phyloP scores from a whole-genome alignment of 2,888 invertebrate genomes.

The Bellardia pandia region DNA sequence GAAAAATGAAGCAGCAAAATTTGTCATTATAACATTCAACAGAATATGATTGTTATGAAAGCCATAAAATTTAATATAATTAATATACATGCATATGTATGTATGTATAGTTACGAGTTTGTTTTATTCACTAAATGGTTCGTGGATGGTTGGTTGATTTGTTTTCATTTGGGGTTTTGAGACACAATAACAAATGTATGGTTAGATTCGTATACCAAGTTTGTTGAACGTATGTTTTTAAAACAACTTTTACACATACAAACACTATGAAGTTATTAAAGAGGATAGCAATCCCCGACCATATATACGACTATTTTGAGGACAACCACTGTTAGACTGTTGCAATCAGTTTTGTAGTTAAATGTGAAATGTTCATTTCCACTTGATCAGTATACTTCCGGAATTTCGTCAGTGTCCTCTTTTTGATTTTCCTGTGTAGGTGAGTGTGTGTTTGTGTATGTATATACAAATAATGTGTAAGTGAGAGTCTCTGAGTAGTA shows the following conservation, averaged over 20 bases:
- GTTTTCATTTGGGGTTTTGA: background rate
- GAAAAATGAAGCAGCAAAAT: background rate
- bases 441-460: too few relatives aligned
- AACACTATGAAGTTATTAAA: background rate
- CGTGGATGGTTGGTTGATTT: conserved; percentile 4
- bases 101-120: background rate
- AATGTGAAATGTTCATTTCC: conserved; percentile 59
- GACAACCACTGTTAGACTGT: background rate
- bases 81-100: background rate
- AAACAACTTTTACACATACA: background rate
- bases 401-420: conserved; percentile 42
- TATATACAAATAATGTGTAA: background rate
- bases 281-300: background rate
- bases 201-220: background rate
- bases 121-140: conserved; percentile 14
- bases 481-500: background rate
- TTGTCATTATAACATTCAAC: conserved; percentile 17
- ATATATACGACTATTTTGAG: background rate
- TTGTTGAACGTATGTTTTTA: background rate
- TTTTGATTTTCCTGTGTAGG: conserved; percentile 25
- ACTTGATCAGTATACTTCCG: conserved; percentile 57
- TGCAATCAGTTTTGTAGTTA: conserved; percentile 5
- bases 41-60: conserved; percentile 13
- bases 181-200: conserved; percentile 12
- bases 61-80: conserved; percentile 35